phyloP scores from a whole-genome alignment of 2,113 vertebrate genomes.

The Otolemur garnettii region DNA sequence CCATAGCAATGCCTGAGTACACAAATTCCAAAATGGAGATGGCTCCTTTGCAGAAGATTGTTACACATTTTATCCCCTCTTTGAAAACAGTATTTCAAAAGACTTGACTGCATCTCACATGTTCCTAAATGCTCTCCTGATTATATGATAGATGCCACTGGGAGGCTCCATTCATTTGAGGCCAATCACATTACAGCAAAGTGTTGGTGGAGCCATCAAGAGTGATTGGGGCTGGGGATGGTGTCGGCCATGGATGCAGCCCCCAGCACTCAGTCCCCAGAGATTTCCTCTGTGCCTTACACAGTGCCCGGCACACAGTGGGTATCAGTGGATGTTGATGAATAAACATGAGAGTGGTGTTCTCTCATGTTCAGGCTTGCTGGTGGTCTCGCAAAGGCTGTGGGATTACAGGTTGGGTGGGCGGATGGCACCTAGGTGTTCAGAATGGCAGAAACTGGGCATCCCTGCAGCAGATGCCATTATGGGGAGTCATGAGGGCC shows the following conservation, averaged over 20 bases:
- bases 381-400: not conserved
- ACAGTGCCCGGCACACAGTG: not conserved
- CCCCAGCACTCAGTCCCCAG: not conserved
- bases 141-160: accelerated
- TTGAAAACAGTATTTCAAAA: not conserved
- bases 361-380: not conserved
- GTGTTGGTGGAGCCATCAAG: not conserved
- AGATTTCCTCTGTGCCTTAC: not conserved
- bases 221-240: not conserved
- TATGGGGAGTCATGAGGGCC: too few species aligned
- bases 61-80: not conserved
- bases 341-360: accelerated
- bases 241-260: not conserved
- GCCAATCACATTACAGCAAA: accelerated
- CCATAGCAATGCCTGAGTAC: not conserved
- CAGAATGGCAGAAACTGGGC: not conserved
- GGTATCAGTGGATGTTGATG: not conserved
- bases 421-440: not conserved
- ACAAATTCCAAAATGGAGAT: not conserved
- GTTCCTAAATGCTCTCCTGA: not conserved
- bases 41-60: not conserved
- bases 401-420: not conserved
- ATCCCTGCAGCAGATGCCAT: not conserved
- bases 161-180: not conserved
- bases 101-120: not conserved